Conservation (phyloP, 2,888 invertebrate genomes). For the Parapristionchus giblindavisi region DNA sequence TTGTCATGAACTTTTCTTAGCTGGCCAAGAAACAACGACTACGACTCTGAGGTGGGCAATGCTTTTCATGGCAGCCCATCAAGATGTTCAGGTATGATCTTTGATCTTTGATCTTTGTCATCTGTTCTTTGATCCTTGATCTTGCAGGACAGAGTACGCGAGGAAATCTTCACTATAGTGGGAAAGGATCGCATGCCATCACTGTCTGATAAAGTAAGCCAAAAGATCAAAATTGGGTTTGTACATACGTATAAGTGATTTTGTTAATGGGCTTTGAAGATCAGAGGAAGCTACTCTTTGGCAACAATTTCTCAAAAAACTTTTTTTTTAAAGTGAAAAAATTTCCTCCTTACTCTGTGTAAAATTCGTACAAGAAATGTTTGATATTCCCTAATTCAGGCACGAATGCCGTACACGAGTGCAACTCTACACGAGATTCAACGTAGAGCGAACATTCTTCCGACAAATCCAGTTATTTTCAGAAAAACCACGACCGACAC, state of each 20-base stretch:
- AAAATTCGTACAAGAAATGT: no score
- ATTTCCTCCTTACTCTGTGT: no score
- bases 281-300: no score
- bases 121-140: no score
- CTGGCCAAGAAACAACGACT: slow-evolving; percentile 12
- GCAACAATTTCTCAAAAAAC: no score
- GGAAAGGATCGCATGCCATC: slow-evolving; percentile 21
- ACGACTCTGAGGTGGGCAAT: slow-evolving; percentile 13
- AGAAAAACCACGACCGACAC: slow-evolving; percentile 7
- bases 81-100: slow-evolving; percentile 8
- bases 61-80: slow-evolving; percentile 1
- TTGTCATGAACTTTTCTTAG: neutral
- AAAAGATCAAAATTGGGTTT: no score
- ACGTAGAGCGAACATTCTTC: slow-evolving; percentile 11
- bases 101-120: no score
- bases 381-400: no score
- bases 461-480: neutral
- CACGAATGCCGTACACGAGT: slow-evolving; percentile 1
- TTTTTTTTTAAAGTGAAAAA: no score
- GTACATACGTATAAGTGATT: no score
- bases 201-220: slow-evolving; percentile 6
- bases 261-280: no score
- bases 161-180: slow-evolving; percentile 23
- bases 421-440: slow-evolving; percentile 19
- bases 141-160: slow-evolving; percentile 34